A percentile compares a stretch with the other conserved stretches of the same genome.
Conservation (phyloP, 1,140 invertebrate species). For the Papilio polytes region DNA sequence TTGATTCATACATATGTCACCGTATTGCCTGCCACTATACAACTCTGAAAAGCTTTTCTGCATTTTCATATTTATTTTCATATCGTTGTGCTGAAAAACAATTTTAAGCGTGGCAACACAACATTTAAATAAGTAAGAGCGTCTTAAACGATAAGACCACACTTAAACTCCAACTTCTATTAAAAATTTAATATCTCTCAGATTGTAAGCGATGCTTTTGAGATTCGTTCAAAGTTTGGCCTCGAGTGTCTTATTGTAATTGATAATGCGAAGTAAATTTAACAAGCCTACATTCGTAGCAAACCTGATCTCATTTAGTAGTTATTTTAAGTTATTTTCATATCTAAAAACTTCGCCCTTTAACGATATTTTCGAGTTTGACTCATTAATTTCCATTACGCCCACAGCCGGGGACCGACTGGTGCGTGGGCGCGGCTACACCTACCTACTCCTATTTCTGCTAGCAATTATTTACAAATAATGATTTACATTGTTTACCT, state of each 20-base stretch:
- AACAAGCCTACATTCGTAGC: neutral
- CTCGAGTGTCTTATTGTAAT: no score
- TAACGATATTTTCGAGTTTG: neutral
- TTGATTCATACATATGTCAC: constrained; percentile 8
- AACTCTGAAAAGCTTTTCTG: neutral
- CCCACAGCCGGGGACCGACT: neutral
- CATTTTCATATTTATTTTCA: neutral
- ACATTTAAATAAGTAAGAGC: neutral
- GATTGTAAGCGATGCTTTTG: no score
- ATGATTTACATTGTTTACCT: neutral
- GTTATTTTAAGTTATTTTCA: neutral
- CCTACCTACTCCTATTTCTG: neutral
- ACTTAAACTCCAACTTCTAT: no score
- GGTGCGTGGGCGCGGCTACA: neutral
- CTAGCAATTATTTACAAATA: neutral
- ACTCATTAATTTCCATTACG: constrained; percentile 2
- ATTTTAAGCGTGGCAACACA: neutral
- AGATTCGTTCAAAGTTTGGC: no score
- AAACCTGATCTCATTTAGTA: neutral
- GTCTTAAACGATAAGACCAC: no score
- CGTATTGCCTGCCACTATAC: constrained; percentile 7
- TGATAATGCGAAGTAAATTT: neutral
- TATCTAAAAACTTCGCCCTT: neutral
- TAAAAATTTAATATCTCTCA: no score
- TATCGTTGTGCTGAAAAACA: neutral